A percentile compares a stretch with the other conserved stretches of the same genome.
Conservation (phyloP, 2,888 invertebrate species). For the Thymelicus lineola region DNA sequence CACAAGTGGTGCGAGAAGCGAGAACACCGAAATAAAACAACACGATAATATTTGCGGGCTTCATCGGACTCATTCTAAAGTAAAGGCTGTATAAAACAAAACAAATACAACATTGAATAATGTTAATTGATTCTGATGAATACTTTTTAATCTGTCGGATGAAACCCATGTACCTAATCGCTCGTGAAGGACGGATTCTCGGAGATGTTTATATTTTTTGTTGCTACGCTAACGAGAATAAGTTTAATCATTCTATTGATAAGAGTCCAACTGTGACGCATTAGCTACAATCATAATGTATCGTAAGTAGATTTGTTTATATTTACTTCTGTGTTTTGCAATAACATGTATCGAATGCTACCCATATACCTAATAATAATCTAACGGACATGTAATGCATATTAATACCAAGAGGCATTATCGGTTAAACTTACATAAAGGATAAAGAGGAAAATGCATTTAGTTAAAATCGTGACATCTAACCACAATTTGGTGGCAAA, state of each 20-base stretch:
- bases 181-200: slow-evolving; percentile 23
- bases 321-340: too few species aligned
- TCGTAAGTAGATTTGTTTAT: too few species aligned
- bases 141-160: slow-evolving; percentile 21
- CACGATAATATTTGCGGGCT: slow-evolving; percentile 62
- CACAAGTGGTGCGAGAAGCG: slow-evolving; percentile 62
- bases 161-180: slow-evolving; percentile 26
- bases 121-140: slow-evolving; percentile 14
- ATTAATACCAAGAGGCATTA: too few species aligned
- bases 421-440: too few species aligned
- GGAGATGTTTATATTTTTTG: slow-evolving; percentile 8
- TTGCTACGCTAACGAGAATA: slow-evolving; percentile 23
- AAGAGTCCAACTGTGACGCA: too few species aligned
- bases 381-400: too few species aligned
- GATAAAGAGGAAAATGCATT: too few species aligned
- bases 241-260: too few species aligned
- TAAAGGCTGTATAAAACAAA: slow-evolving; percentile 45
- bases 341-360: too few species aligned
- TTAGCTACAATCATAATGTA: slow-evolving; percentile 45
- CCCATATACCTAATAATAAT: too few species aligned
- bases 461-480: too few species aligned
- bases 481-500: too few species aligned
- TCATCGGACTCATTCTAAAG: slow-evolving; percentile 55
- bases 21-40: slow-evolving; percentile 65
- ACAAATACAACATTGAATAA: slow-evolving; percentile 15